A percentile compares a stretch with the other conserved stretches of the same genome.
phyloP scores from a whole-genome alignment of 2,888 invertebrate species.

The Pachydiplax longipennis region DNA sequence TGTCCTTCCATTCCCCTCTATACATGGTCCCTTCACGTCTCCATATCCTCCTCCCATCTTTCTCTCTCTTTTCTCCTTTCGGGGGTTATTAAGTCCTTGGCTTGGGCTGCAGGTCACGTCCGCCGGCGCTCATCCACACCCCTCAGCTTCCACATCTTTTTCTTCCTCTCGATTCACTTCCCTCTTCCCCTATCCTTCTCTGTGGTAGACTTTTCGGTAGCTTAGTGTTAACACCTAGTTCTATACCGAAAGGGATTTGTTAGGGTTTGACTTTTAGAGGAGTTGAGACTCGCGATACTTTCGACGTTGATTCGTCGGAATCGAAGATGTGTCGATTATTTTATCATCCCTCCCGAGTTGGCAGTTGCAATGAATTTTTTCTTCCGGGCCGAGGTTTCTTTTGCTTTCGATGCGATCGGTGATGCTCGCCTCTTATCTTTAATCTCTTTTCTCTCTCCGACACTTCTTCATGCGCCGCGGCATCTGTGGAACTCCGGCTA shows the following conservation, averaged over 20 bases:
- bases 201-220: slow-evolving; percentile 35
- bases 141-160: background rate
- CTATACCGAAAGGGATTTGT: slow-evolving; percentile 31
- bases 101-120: slow-evolving; percentile 40
- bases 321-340: background rate
- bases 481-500: slow-evolving; percentile 13
- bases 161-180: background rate
- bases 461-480: background rate
- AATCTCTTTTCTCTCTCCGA: slow-evolving; percentile 3
- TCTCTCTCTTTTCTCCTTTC: background rate
- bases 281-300: background rate
- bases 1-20: background rate
- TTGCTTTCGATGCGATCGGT: background rate
- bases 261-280: background rate
- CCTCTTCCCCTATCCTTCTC: background rate
- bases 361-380: background rate
- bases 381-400: background rate
- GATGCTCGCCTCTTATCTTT: slow-evolving; percentile 16
- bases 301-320: background rate
- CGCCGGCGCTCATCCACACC: slow-evolving; percentile 29
- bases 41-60: background rate
- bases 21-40: background rate
- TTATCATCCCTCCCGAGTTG: background rate
- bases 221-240: slow-evolving; percentile 43
- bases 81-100: slow-evolving; percentile 36